Evolutionary conservation across 2,797 vertebrate genomes (phyloP).

Genomic region (Macroramphosus scolopax): DNA sequence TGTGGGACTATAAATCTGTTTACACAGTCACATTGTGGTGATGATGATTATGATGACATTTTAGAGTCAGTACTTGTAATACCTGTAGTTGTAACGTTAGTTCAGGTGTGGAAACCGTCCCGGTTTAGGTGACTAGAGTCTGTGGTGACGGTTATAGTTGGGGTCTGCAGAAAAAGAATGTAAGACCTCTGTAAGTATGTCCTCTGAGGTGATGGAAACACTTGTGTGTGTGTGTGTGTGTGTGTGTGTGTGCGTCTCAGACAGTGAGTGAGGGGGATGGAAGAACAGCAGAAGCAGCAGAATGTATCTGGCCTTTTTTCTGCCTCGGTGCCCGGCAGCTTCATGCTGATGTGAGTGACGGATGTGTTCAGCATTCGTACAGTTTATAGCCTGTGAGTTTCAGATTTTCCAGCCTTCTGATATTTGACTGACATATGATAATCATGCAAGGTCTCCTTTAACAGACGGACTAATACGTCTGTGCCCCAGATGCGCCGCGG

Average conservation of each 20-base stretch:
- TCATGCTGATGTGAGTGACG: slow-evolving; percentile 33
- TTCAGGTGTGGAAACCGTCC: too few relatives aligned
- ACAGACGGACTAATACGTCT: slow-evolving; percentile 26
- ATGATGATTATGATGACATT: too few relatives aligned
- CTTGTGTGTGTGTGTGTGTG: slow-evolving; percentile 13
- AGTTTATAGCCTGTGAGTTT: slow-evolving; percentile 25
- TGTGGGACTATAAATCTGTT: too few relatives aligned
- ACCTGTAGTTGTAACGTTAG: too few relatives aligned
- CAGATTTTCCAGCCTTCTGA: slow-evolving; percentile 20
- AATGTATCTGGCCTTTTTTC: slow-evolving; percentile 7
- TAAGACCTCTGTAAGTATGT: too few relatives aligned
- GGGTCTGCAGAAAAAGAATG: too few relatives aligned
- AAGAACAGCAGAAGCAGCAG: slow-evolving; percentile 32
- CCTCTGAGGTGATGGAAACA: too few relatives aligned
- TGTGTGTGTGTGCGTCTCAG: slow-evolving; percentile 3
- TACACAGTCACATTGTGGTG: too few relatives aligned
- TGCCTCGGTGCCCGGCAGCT: slow-evolving; percentile 14
- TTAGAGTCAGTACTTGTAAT: too few relatives aligned
- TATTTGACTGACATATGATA: slow-evolving; percentile 34
- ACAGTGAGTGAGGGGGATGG: slow-evolving; percentile 6
- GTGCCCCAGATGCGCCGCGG: not conserved
- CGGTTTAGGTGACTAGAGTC: too few relatives aligned
- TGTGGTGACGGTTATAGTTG: too few relatives aligned
- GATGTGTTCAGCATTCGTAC: slow-evolving; percentile 27
- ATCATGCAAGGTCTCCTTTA: slow-evolving; percentile 25